These are phyloP conservation scores for Sorex araneus DNA, from an alignment of 2,113 vertebrate species.

Conservation along the genomic window DNA sequence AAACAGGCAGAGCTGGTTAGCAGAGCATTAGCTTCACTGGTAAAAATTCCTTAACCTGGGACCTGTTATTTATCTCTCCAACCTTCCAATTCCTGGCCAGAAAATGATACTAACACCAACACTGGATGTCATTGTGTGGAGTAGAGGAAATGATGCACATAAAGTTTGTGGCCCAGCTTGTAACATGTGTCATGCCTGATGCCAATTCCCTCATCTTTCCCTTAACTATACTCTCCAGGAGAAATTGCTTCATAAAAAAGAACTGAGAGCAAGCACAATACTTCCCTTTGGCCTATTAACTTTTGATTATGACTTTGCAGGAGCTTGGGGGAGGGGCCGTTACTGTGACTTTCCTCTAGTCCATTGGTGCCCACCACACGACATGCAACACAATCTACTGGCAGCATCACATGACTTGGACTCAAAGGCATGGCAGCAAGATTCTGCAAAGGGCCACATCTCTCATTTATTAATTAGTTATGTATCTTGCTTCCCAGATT, in stretches of 20 bases:
- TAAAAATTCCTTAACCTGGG: conserved; percentile 19
- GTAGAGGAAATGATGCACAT: background rate
- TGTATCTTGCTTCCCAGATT: background rate
- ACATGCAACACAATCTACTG: background rate
- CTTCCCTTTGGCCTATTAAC: background rate
- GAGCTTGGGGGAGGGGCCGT: background rate
- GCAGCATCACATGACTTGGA: background rate
- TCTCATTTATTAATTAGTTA: background rate
- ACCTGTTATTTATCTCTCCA: background rate
- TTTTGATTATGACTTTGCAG: background rate
- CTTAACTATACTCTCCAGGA: background rate
- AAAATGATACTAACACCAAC: background rate
- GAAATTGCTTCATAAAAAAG: background rate
- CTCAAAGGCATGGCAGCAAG: background rate
- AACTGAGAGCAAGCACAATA: background rate
- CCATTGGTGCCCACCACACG: rapidly evolving
- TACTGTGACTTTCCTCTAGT: background rate
- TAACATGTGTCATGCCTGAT: background rate
- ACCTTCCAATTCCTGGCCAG: background rate
- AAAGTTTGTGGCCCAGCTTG: background rate
- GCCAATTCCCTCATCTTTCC: background rate
- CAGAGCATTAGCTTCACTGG: background rate
- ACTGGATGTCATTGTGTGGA: rapidly evolving
- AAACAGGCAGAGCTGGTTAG: background rate
- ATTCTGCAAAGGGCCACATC: background rate